Evolutionary conservation across 2,888 invertebrate species (phyloP).

Genomic region (Erebia aethiops): DNA sequence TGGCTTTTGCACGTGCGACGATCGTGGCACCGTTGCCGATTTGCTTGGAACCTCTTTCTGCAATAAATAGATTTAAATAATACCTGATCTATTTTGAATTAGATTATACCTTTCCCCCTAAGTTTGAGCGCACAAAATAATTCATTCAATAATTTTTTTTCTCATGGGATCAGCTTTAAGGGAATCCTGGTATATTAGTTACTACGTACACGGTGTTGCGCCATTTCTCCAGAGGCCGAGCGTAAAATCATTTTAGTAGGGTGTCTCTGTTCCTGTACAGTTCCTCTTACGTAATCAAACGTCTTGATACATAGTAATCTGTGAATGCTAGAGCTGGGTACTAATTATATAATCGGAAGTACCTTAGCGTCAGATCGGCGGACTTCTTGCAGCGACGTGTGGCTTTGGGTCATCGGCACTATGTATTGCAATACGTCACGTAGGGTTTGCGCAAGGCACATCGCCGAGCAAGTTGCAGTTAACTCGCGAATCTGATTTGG

Average conservation of each 20-base stretch:
- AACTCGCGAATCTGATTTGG: slow-evolving; percentile 60
- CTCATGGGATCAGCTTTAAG: too few species aligned
- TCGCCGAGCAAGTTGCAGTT: slow-evolving; percentile 90
- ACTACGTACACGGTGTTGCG: too few species aligned
- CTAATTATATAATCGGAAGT: background rate
- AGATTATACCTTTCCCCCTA: too few species aligned
- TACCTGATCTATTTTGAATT: background rate
- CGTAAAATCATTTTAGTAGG: too few species aligned
- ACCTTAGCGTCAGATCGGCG: slow-evolving; percentile 62
- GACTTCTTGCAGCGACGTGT: slow-evolving; percentile 46
- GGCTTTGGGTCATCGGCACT: slow-evolving; percentile 65
- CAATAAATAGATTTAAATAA: slow-evolving; percentile 23
- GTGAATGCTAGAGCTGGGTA: too few species aligned
- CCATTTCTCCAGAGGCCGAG: too few species aligned
- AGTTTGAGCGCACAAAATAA: too few species aligned
- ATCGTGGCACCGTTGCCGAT: slow-evolving; percentile 68
- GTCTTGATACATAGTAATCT: too few species aligned
- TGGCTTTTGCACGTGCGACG: slow-evolving; percentile 64
- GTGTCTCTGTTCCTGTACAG: too few species aligned
- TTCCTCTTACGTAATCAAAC: too few species aligned
- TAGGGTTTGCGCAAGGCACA: slow-evolving; percentile 85
- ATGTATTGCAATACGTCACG: slow-evolving; percentile 72
- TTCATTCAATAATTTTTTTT: too few species aligned
- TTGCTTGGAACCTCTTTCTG: slow-evolving; percentile 66
- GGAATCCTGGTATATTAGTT: too few species aligned